These are phyloP conservation scores for Encarsia formosa DNA, from an alignment of 2,888 invertebrate genomes.

Conservation along the genomic window DNA sequence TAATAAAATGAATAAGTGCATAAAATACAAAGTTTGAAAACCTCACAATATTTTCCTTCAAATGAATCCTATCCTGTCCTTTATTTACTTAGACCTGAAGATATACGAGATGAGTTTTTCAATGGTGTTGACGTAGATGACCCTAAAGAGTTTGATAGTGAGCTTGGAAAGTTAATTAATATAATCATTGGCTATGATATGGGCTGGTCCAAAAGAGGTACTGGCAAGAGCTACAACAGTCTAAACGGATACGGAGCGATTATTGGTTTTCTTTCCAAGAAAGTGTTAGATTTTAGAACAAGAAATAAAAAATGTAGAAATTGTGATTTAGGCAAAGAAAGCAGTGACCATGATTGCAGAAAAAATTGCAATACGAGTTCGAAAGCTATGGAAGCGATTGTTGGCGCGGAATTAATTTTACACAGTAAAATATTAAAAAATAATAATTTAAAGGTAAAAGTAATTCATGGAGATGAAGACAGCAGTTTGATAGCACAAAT, in stretches of 20 bases:
- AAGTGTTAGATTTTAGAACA: neutral
- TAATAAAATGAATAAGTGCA: too few relatives aligned
- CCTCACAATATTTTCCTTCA: too few relatives aligned
- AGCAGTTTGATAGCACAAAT: too few relatives aligned
- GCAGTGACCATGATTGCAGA: neutral
- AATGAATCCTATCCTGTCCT: too few relatives aligned
- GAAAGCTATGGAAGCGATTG: neutral
- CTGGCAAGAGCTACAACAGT: constrained; percentile 1
- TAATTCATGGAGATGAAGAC: neutral
- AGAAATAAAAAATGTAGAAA: too few relatives aligned
- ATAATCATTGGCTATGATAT: constrained; percentile 6
- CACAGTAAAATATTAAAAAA: neutral
- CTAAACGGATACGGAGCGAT: neutral
- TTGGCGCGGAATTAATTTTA: neutral
- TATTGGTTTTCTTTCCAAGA: constrained; percentile 1
- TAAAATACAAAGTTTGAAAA: too few relatives aligned
- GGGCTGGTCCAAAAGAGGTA: constrained; percentile 8
- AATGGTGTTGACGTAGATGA: too few relatives aligned
- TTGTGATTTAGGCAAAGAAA: too few relatives aligned
- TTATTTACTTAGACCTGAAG: too few relatives aligned
- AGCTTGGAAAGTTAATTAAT: neutral
- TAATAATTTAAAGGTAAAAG: neutral
- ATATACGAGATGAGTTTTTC: too few relatives aligned
- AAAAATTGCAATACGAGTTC: neutral
- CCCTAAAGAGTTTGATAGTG: too few relatives aligned